A percentile compares a stretch with the other conserved stretches of the same genome.
Conservation (phyloP, 2,888 invertebrate genomes). For the Idaea dimidiata region DNA sequence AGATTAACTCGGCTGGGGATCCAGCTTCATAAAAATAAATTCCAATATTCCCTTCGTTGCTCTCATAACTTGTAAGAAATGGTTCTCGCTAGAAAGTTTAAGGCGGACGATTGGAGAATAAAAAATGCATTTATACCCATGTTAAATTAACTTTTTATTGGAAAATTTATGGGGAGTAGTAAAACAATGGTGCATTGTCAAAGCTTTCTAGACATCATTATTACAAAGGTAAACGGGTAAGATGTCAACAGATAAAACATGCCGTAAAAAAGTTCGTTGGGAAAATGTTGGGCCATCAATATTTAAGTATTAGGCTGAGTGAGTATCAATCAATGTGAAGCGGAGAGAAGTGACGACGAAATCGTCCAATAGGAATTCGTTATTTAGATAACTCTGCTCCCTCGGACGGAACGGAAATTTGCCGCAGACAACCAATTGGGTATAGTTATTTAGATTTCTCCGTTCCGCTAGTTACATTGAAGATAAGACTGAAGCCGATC, state of each 20-base stretch:
- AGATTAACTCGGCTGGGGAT: constrained; percentile 68
- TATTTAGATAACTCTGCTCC: too few species aligned
- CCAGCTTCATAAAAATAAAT: constrained; percentile 71
- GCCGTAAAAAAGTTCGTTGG: neutral
- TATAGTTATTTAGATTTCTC: too few species aligned
- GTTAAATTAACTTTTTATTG: constrained; percentile 72
- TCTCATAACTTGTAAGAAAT: constrained; percentile 71
- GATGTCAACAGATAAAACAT: neutral
- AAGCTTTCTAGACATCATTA: constrained; percentile 4
- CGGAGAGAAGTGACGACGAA: neutral
- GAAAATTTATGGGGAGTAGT: constrained; percentile 56
- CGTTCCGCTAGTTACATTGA: too few species aligned
- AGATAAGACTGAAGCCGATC: too few species aligned
- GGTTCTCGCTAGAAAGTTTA: constrained; percentile 69
- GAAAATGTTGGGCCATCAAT: neutral
- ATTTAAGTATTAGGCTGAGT: neutral
- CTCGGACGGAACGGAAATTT: too few species aligned
- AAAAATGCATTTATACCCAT: constrained; percentile 73
- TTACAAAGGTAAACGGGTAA: neutral
- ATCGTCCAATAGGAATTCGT: too few species aligned
- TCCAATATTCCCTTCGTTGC: constrained; percentile 70
- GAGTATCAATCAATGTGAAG: neutral
- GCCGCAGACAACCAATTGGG: too few species aligned
- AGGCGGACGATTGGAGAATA: constrained; percentile 70
- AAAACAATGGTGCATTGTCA: constrained; percentile 31